phyloP scores from a whole-genome alignment of 2,888 invertebrate genomes.

The Camponotus fellah region DNA sequence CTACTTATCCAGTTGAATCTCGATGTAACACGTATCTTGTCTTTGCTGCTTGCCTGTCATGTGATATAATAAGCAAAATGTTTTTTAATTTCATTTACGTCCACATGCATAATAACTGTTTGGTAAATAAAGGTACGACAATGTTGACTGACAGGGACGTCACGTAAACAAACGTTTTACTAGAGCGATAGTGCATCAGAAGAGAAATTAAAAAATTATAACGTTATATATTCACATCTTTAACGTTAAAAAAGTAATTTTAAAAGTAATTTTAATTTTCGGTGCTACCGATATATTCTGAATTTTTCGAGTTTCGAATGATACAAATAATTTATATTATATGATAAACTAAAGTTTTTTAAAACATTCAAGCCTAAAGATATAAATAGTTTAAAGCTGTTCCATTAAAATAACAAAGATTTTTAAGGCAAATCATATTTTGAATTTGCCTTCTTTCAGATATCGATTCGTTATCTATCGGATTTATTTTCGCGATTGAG shows the following conservation, averaged over 20 bases:
- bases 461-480: neutral
- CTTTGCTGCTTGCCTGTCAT: neutral
- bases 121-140: neutral
- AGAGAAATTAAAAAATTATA: neutral
- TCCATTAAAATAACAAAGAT: no score
- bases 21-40: neutral
- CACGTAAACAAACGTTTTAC: neutral
- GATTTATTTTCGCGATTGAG: conserved; percentile 48
- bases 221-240: neutral
- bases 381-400: neutral
- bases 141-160: neutral
- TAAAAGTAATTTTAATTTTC: neutral
- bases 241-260: no score
- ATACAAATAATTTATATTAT: neutral
- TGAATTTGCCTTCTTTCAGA: neutral
- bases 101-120: neutral
- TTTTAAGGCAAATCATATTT: no score
- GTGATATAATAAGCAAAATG: neutral
- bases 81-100: conserved; percentile 29
- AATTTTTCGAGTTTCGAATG: neutral
- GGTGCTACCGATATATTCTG: neutral
- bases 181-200: neutral
- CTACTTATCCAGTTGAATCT: neutral
- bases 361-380: neutral
- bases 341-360: neutral